Evolutionary conservation across 1,140 invertebrate genomes (phyloP), one percentile per base, ranked within the genome.

Genomic region (Aphaenogaster rudis): DNA sequence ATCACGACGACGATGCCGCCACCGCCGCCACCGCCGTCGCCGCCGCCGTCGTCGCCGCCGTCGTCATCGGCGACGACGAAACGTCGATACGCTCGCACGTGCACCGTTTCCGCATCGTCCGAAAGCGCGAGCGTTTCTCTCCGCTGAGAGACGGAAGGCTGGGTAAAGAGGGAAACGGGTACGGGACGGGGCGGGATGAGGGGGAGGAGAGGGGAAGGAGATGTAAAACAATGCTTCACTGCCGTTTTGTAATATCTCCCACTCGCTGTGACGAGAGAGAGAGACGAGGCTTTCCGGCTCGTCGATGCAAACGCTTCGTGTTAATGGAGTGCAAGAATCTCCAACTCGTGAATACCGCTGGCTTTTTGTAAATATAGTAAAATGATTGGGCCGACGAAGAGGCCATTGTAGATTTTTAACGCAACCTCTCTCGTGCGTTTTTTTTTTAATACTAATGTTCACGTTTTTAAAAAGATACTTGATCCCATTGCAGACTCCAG

Each of bases 11-110:
- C 28, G 48, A 59, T 61, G 67, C 48, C 33, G 50, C 13, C 21
- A 67, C 13, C 48, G 66, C 36, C 71, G 48, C 33, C 72, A 77
- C n/a, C 15, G 67, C 15, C 50, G 84, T 0, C 67, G 64, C 1
- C 76, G 76, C 21, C 76, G 64, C 57, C 77, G 63, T 45, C 88
- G 61, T 39, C 74, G 79, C 48, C 89, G 64, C 17, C 63, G 52
- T 33, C 76, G 80, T 82, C 63, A 59, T 80, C 85, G 72, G 36
- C 59, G 80, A 78, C 88, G 89, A 57, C 84, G 86, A 91, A 82
- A 92, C 92, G 92, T 93, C 91, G 88, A 93, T 93, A 93, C 81
- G 88, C 69, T 92, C 86, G 87, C 92, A 93, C 92, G 91, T 93
- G 92, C 88, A 93, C 69, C 82, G 61, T 91, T 90, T 90, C 87